These are phyloP conservation scores for Lasioglossum calceatum DNA, from an alignment of 2,888 invertebrate genomes.

Conservation along the genomic window DNA sequence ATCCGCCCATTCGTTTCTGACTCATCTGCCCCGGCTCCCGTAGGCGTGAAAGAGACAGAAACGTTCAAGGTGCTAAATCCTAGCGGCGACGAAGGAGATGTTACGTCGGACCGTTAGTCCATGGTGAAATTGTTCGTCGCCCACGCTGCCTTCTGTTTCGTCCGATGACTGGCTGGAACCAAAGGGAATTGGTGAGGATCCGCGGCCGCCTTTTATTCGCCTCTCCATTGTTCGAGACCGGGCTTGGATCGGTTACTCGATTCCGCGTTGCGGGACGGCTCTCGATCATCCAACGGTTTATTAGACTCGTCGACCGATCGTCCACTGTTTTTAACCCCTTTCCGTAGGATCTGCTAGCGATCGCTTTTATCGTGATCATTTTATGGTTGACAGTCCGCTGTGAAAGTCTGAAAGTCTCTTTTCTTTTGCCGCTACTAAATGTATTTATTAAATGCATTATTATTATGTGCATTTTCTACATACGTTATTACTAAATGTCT, in stretches of 20 bases:
- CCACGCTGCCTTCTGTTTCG: slow-evolving; percentile 54
- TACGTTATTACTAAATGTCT: neutral
- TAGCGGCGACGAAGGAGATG: slow-evolving; percentile 59
- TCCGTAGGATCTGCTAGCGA: neutral
- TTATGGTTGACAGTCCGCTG: neutral
- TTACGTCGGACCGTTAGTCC: slow-evolving; percentile 58
- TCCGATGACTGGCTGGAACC: slow-evolving; percentile 32
- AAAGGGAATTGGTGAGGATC: slow-evolving; percentile 34
- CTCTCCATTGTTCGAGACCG: slow-evolving; percentile 27
- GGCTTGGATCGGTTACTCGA: slow-evolving; percentile 7
- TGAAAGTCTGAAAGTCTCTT: neutral
- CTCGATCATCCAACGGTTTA: slow-evolving; percentile 10
- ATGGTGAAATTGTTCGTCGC: slow-evolving; percentile 56
- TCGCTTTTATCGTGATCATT: neutral
- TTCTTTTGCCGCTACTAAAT: neutral
- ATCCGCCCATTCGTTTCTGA: slow-evolving; percentile 66
- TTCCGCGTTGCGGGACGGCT: slow-evolving; percentile 5
- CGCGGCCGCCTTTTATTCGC: slow-evolving; percentile 29
- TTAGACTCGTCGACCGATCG: neutral
- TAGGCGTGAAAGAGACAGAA: slow-evolving; percentile 69
- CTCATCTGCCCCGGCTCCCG: slow-evolving; percentile 56
- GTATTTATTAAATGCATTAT: neutral
- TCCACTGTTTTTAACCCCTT: neutral
- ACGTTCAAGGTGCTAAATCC: slow-evolving; percentile 62
- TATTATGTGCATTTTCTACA: neutral